Evolutionary conservation across 2,888 invertebrate species (phyloP), one percentile per base, ranked within the genome.

Genomic region (Herminia tarsipennalis): DNA sequence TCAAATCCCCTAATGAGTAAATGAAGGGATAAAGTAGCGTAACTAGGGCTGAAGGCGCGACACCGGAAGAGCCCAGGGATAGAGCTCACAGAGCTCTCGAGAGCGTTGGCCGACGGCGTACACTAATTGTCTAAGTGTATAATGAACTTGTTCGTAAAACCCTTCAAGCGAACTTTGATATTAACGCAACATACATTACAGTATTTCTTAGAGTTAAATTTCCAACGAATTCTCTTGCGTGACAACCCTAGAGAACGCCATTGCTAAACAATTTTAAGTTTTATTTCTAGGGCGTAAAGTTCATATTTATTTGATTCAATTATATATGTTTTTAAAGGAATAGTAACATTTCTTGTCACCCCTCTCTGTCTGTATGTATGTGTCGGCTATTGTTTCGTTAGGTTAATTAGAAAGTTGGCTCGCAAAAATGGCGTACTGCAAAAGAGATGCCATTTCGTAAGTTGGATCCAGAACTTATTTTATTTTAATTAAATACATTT

Each of bases 91-190:
- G 9, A 12, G 75, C 77, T 78, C 10, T 73, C 75, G 78, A 66
- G 70, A 48, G 59, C 63, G 65, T 61, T 58, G 65, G 73, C 84
- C 76, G 70, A 77, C 56, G 76, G 87, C 83, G 78, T 88, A 87
- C 89, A 88, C 81, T 89, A 88, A 89, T 89, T 89, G 88, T 88
- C 81, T 88, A 89, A 89, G 89, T 89, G 88, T 78, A 88, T 89
- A 89, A 89, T 87, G 81, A 88, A 87, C 87, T 88, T 88, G 77
- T 88, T 83, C 78, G 77, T 72, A 74, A 82, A 85, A 75, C 86
- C 85, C 82, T 86, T 73, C 65, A 61, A 61, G 43, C 63, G 61
- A 72, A 71, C 65, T 76, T 74, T 56, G 65, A 64, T 53, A 65
- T 60, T 37, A 21, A 34, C 32, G 28, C 32, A 21, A 29, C 10